Conservation (phyloP, 1,140 invertebrate species). For the Musca vetustissima region DNA sequence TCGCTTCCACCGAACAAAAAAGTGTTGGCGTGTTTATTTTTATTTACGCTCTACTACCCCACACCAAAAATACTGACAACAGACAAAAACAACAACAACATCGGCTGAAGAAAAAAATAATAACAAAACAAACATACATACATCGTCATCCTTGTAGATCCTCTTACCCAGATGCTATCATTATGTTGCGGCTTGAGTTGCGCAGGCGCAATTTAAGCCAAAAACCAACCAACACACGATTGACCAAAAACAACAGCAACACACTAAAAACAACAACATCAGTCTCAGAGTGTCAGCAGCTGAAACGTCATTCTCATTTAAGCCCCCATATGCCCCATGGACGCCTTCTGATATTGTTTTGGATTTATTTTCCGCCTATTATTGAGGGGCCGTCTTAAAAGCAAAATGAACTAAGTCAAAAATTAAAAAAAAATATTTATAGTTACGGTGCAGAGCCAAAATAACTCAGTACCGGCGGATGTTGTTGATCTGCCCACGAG, state of each 20-base stretch:
- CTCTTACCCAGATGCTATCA: constrained; percentile 24
- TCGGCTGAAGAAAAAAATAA: too few relatives aligned
- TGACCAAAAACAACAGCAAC: too few relatives aligned
- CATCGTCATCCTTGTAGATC: constrained; percentile 35
- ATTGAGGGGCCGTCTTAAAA: neutral
- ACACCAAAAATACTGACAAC: neutral
- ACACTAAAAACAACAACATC: neutral
- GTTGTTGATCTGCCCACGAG: too few relatives aligned
- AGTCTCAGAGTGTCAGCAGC: neutral
- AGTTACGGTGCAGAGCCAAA: too few relatives aligned
- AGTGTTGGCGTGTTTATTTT: constrained; percentile 43
- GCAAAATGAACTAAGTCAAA: too few relatives aligned
- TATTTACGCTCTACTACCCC: constrained; percentile 14
- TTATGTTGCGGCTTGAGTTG: neutral
- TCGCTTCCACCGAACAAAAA: too few relatives aligned
- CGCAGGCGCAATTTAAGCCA: neutral
- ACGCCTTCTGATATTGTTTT: neutral
- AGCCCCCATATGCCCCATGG: constrained; percentile 4
- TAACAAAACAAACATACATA: neutral
- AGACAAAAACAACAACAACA: neutral
- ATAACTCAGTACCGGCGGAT: too few relatives aligned
- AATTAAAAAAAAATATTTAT: too few relatives aligned
- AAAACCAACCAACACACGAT: too few relatives aligned
- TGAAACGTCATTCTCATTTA: neutral
- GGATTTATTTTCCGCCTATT: neutral